Evolutionary conservation across 2,797 vertebrate species (phyloP).

Genomic region (Gastrophryne carolinensis): DNA sequence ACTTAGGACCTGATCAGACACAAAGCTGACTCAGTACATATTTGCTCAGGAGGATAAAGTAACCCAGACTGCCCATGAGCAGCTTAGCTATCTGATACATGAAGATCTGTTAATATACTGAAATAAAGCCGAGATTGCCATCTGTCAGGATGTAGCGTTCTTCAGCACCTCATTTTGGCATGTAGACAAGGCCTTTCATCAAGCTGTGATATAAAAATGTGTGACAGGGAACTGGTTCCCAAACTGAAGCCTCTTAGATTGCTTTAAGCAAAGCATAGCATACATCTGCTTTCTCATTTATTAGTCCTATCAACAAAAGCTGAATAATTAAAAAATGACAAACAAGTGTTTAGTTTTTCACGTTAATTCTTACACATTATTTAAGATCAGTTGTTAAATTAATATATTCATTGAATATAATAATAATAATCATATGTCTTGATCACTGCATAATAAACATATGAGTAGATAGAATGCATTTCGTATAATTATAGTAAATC

Average conservation of each 20-base stretch:
- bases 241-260: background rate
- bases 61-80: constrained; percentile 43
- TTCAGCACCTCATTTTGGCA: constrained; percentile 41
- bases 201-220: background rate
- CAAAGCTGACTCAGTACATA: constrained; percentile 50
- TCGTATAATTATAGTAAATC: no score
- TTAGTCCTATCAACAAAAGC: no score
- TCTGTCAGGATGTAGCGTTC: constrained; percentile 39
- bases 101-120: constrained; percentile 48
- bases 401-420: no score
- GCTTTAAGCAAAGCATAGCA: background rate
- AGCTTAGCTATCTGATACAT: constrained; percentile 51
- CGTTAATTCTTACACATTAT: no score
- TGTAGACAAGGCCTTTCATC: constrained; percentile 23
- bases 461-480: no score
- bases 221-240: background rate
- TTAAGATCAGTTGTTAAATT: no score
- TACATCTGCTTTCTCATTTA: background rate
- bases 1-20: constrained; percentile 22
- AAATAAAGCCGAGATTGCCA: constrained; percentile 47
- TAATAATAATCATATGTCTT: no score
- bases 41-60: constrained; percentile 48
- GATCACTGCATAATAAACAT: no score
- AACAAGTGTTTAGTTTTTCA: no score
- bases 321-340: no score